These are phyloP conservation scores for Lipotes vexillifer DNA, from an alignment of 2,113 vertebrate species.

Conservation along the genomic window DNA sequence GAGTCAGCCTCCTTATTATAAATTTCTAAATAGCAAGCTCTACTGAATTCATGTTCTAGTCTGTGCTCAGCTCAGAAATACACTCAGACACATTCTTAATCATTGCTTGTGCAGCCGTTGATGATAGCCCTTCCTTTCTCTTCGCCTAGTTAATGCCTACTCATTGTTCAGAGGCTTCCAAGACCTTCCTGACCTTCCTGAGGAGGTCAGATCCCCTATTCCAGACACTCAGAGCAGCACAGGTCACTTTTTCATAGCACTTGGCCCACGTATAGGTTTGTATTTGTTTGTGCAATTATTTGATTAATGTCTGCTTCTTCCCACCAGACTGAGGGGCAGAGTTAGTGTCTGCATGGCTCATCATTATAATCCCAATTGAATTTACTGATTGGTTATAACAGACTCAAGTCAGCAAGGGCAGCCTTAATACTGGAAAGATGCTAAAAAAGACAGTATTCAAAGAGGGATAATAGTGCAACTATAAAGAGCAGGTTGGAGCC, in stretches of 20 bases:
- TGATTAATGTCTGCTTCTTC: conserved; percentile 11
- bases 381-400: not conserved
- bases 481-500: not conserved
- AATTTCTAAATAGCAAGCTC: not conserved
- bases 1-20: conserved; percentile 7
- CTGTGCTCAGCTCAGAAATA: not conserved
- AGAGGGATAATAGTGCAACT: not conserved
- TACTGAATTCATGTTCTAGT: not conserved
- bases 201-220: not conserved
- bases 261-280: not conserved
- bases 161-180: not conserved
- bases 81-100: not conserved
- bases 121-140: not conserved
- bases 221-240: not conserved
- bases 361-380: not conserved
- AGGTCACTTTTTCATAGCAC: not conserved
- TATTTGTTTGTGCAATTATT: not conserved
- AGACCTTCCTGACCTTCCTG: not conserved
- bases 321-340: not conserved
- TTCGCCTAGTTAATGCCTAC: not conserved
- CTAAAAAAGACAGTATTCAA: not conserved
- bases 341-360: not conserved
- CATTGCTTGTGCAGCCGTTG: not conserved
- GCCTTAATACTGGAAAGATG: not conserved
- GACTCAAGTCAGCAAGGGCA: not conserved